Conservation (phyloP, 2,797 vertebrate genomes). For the Notolabrus celidotus region DNA sequence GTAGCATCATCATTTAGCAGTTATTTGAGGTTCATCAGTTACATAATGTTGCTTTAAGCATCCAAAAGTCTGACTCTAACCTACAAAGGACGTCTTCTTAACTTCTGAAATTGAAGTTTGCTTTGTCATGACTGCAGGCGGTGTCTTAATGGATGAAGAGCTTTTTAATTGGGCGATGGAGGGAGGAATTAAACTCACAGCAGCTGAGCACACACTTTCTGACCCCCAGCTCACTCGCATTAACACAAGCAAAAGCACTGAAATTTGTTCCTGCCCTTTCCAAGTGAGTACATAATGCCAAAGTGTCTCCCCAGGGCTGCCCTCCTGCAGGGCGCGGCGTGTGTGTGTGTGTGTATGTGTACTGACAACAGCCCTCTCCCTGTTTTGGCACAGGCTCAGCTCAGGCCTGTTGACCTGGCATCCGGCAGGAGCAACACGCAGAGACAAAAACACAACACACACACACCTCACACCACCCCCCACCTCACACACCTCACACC, state of each 20-base stretch:
- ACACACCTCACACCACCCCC: neutral
- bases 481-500: constrained; percentile 46
- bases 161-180: constrained; percentile 3
- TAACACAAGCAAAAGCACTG: neutral
- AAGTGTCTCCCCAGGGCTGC: constrained; percentile 49
- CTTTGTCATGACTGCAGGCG: constrained; percentile 1
- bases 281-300: constrained; percentile 41
- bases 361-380: constrained; percentile 48
- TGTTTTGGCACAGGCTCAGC: constrained; percentile 50
- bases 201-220: constrained; percentile 15
- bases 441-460: constrained; percentile 22
- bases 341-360: constrained; percentile 24
- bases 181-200: constrained; percentile 3
- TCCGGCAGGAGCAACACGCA: constrained; percentile 27
- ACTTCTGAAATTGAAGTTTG: neutral
- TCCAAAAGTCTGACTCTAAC: neutral
- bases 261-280: constrained; percentile 30
- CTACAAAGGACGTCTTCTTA: neutral
- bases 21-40: neutral
- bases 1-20: too few species aligned
- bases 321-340: constrained; percentile 35
- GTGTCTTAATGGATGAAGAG: neutral
- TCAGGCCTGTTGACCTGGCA: constrained; percentile 59
- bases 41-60: neutral
- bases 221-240: neutral